Base-by-base conservation (phyloP, 2,888 invertebrate species). In the Kuschelorhynchus macadamiae region DNA sequence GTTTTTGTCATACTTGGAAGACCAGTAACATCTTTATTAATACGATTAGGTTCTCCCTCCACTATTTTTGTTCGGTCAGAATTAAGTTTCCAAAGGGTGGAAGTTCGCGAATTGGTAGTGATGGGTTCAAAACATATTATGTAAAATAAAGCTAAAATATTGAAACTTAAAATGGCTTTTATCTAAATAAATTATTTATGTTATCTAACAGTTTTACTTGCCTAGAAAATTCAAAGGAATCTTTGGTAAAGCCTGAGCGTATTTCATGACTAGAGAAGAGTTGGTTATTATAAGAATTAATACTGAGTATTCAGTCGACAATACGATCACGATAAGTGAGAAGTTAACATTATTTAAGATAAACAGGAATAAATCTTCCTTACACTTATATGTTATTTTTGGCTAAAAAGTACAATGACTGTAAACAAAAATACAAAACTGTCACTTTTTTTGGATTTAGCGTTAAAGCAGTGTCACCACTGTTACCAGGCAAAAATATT, bases 51-150 rank as follows among this genome's bases (percentile, higher is more conserved):
- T 75, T 83, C 88, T 47, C 87, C 89, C 78, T 91, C 91, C 67
- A 91, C 88, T 67, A 93, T 91, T 84, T 91, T 90, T 57, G 91
- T 92, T 80, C 90, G 91, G 77, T 93, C 92, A 53, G 87, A 85
- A 81, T 91, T 93, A 68, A 95, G 85, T 84, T 91, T 91, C 95
- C 95, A 95, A 80, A 93, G 87, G 76, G 90, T 91, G 57, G 94
- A 93, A 14, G 93, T 92, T 75, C 92, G 88, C 33, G 94, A 93
- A 85, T 94, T 94, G 73, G 90, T 92, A 64, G 83, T 83, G 77
- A 91, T 87, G 78, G 91, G 88, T 85, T 91, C 89, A 81, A 91
- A 88, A 74, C 90, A 90, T 82, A 92, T 87, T 80, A 91, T 87
- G 82, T 91, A 91, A 78, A 91, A 25, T 21, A 68, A 49, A 16